Conservation (phyloP, 1,140 invertebrate genomes). For the Stenopsyche tienmushanensis region DNA sequence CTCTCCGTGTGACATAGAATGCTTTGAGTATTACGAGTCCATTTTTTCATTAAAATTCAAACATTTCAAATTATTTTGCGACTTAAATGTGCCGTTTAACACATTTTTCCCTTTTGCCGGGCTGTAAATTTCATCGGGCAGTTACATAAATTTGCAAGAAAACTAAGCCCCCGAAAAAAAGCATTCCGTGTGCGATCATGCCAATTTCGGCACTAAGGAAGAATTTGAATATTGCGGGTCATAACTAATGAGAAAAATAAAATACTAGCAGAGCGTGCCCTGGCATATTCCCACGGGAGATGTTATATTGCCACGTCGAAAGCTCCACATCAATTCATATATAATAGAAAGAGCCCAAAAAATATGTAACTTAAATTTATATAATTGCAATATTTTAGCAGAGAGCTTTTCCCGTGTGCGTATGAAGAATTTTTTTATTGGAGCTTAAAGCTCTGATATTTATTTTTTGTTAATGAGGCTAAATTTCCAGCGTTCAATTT, state of each 20-base stretch:
- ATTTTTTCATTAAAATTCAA: no score
- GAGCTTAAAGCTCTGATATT: not conserved
- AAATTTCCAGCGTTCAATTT: not conserved
- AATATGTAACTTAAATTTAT: no score
- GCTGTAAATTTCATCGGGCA: no score
- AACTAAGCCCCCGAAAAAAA: no score
- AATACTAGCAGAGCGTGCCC: constrained; percentile 16
- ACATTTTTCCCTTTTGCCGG: no score
- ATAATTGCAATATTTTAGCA: constrained; percentile 11
- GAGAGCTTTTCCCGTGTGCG: not conserved
- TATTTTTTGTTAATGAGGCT: not conserved
- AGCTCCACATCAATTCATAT: constrained; percentile 9
- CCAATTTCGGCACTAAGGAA: no score
- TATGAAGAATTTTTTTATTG: not conserved
- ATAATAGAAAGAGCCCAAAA: constrained; percentile 9
- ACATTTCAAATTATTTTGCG: no score
- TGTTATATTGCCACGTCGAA: not conserved
- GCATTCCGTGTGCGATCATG: no score
- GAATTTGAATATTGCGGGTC: constrained; percentile 23
- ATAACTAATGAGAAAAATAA: constrained; percentile 28
- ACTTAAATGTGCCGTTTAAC: no score
- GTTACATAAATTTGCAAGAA: no score
- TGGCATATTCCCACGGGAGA: constrained; percentile 7
- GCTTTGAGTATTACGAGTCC: no score
- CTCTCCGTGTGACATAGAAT: no score